These are phyloP conservation scores for Hafferia zeledoni DNA, from an alignment of 2,797 vertebrate genomes.

Conservation along the genomic window DNA sequence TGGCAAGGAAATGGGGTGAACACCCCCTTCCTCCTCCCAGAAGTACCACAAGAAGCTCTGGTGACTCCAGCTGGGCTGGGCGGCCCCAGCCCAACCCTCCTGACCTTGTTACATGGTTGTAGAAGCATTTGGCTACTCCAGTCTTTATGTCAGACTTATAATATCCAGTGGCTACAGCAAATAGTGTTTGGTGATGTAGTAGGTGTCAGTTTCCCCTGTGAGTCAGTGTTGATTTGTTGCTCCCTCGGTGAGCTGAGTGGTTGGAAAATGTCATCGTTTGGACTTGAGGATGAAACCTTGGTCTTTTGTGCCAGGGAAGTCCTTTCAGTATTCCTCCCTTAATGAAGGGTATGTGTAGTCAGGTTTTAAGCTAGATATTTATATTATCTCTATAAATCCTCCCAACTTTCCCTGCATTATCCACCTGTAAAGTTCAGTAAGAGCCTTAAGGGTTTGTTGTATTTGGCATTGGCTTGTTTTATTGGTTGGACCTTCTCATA, in stretches of 20 bases:
- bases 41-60: background rate
- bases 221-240: background rate
- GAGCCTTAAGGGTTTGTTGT: background rate
- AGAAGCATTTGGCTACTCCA: background rate
- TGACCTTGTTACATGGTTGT: background rate
- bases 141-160: background rate
- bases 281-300: background rate
- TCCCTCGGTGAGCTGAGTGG: background rate
- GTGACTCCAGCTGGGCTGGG: background rate
- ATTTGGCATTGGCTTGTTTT: background rate
- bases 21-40: background rate
- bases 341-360: background rate
- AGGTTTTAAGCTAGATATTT: background rate
- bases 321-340: background rate
- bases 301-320: background rate
- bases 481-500: background rate
- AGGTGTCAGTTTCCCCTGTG: background rate
- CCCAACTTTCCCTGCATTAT: background rate
- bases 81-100: background rate
- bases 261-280: constrained; percentile 1
- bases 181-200: background rate
- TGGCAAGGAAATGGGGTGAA: background rate
- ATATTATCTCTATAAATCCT: background rate
- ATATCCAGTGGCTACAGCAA: background rate
- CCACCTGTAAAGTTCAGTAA: background rate